A percentile compares a stretch with the other conserved stretches of the same genome.
These are phyloP conservation scores for Zenarchopterus dispar DNA, from an alignment of 2,797 vertebrate species.

Conservation along the genomic window DNA sequence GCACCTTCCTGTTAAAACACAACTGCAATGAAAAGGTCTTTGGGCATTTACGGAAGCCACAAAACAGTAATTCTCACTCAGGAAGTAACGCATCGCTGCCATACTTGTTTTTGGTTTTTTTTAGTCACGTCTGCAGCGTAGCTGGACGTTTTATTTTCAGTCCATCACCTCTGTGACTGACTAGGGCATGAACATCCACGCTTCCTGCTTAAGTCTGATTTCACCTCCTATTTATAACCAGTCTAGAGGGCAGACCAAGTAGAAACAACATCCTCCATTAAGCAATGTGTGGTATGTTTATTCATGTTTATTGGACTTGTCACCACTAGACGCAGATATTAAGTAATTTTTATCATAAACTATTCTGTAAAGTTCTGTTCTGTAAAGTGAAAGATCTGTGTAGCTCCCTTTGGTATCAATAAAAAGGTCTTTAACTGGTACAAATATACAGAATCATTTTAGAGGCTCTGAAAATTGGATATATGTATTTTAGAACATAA, in stretches of 20 bases:
- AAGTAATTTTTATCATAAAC: no score
- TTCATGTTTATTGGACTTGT: no score
- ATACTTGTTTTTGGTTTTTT: conserved; percentile 32
- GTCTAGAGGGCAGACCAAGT: background rate
- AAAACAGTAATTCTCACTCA: conserved; percentile 17
- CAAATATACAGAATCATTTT: no score
- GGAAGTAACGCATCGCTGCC: conserved; percentile 27
- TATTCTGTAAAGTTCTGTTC: no score
- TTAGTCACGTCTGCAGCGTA: conserved; percentile 29
- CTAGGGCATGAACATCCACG: conserved; percentile 32
- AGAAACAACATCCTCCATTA: no score
- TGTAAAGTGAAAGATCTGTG: no score
- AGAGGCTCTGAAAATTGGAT: no score
- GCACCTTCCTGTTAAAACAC: conserved; percentile 32
- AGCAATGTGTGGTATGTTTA: no score
- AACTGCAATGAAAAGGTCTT: conserved; percentile 36
- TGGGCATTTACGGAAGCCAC: conserved; percentile 18
- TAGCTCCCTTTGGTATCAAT: no score
- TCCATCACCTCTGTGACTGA: background rate
- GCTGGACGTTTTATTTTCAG: conserved; percentile 6
- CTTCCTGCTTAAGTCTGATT: conserved; percentile 32
- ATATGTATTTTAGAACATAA: no score
- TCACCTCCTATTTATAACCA: conserved; percentile 1
- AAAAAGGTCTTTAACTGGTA: no score
- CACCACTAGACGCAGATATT: no score